Percentiles rank a stretch among this genome's conserved stretches.
Evolutionary conservation across 2,888 invertebrate species (phyloP).

Genomic region (Drosophila prostipennis): DNA sequence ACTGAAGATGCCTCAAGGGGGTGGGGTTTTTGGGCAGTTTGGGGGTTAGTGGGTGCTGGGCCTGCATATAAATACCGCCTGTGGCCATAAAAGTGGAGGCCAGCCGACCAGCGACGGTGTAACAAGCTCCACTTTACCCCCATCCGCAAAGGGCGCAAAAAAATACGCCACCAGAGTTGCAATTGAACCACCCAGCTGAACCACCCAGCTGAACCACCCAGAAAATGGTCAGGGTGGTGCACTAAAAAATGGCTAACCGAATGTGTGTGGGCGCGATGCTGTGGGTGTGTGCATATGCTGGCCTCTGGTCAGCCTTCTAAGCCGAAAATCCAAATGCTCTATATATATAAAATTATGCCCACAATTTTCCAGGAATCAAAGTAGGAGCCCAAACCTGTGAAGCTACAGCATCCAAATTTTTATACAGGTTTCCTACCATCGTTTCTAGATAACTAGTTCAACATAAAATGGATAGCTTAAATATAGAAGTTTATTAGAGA

Average conservation of each 20-base stretch:
- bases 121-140: conserved; percentile 43
- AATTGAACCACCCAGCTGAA: conserved; percentile 23
- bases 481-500: no score
- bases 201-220: not conserved
- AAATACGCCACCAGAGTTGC: conserved; percentile 20
- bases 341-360: no score
- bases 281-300: conserved; percentile 47
- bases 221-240: conserved; percentile 21
- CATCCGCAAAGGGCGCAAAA: not conserved
- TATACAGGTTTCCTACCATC: no score
- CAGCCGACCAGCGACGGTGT: conserved; percentile 76
- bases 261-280: conserved; percentile 74
- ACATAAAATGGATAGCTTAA: no score
- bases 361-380: no score
- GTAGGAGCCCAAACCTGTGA: no score
- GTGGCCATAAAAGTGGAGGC: conserved; percentile 83
- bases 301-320: not conserved
- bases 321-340: not conserved
- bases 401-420: no score
- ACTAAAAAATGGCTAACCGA: conserved; percentile 77
- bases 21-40: conserved; percentile 1
- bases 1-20: conserved; percentile 51
- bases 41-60: conserved; percentile 36
- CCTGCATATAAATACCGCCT: conserved; percentile 83
- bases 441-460: no score